A percentile compares a stretch with the other conserved stretches of the same genome.
Evolutionary conservation across 1,140 invertebrate genomes (phyloP).

Genomic region (Coptotermes formosanus): DNA sequence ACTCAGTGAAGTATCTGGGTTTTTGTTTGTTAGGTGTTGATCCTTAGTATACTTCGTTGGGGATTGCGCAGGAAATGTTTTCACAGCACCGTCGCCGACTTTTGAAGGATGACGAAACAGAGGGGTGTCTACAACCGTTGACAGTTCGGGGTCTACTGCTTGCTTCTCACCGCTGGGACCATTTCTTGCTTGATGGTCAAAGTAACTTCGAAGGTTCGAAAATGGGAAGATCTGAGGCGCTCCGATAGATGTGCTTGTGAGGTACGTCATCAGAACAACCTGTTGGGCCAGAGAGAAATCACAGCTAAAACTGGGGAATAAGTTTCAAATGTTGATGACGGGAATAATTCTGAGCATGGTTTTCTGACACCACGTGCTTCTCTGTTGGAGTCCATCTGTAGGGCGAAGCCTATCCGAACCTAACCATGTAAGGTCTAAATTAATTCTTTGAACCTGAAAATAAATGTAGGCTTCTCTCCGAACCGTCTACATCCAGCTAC

Average conservation of each 20-base stretch:
- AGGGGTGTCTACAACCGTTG: not conserved
- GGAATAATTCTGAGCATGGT: no score
- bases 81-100: not conserved
- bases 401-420: no score
- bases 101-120: not conserved
- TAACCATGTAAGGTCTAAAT: no score
- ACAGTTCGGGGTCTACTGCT: not conserved
- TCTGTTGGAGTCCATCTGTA: no score
- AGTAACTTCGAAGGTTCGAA: slow-evolving; percentile 25
- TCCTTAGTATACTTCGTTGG: not conserved
- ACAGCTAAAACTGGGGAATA: not conserved
- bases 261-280: not conserved
- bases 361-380: no score
- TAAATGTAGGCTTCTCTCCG: no score
- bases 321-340: no score
- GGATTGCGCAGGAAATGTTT: no score
- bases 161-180: not conserved
- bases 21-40: not conserved
- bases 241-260: not conserved
- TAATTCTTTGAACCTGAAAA: no score
- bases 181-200: not conserved
- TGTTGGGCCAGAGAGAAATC: not conserved
- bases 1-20: not conserved
- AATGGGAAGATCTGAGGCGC: slow-evolving; percentile 26
- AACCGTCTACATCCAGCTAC: no score